These are phyloP conservation scores for Pseudonaja textilis DNA, from an alignment of 2,113 vertebrate species.

Conservation along the genomic window DNA sequence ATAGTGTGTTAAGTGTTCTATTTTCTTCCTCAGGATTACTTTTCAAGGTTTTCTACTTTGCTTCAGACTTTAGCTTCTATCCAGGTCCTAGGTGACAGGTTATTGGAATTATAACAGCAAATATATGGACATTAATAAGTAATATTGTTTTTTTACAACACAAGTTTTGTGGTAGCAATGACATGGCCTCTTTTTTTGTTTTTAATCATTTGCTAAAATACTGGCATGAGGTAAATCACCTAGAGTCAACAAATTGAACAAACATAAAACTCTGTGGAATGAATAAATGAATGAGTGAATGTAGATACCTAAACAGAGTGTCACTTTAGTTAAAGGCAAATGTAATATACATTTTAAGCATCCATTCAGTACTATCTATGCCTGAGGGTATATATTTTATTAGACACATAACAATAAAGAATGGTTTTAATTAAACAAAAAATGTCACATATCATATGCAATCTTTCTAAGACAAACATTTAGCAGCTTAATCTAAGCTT, in stretches of 20 bases:
- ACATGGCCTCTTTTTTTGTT: background rate
- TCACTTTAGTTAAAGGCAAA: background rate
- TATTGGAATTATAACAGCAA: background rate
- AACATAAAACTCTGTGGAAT: background rate
- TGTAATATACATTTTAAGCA: background rate
- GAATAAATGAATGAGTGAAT: background rate
- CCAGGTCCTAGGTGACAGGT: background rate
- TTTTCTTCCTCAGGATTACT: background rate
- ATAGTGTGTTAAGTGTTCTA: background rate
- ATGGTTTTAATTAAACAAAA: background rate
- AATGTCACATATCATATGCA: background rate
- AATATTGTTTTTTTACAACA: background rate
- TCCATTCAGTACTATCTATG: background rate
- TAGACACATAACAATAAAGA: background rate
- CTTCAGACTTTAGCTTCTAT: background rate
- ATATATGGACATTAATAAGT: background rate
- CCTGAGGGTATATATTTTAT: background rate
- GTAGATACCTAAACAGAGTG: background rate
- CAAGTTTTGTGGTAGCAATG: background rate
- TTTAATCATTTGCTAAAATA: background rate
- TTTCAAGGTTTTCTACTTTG: background rate
- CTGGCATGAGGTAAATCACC: background rate
- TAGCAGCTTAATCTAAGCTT: background rate
- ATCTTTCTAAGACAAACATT: background rate
- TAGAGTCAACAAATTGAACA: background rate